Conservation (phyloP, 2,113 vertebrate species). For the Perognathus longimembris region DNA sequence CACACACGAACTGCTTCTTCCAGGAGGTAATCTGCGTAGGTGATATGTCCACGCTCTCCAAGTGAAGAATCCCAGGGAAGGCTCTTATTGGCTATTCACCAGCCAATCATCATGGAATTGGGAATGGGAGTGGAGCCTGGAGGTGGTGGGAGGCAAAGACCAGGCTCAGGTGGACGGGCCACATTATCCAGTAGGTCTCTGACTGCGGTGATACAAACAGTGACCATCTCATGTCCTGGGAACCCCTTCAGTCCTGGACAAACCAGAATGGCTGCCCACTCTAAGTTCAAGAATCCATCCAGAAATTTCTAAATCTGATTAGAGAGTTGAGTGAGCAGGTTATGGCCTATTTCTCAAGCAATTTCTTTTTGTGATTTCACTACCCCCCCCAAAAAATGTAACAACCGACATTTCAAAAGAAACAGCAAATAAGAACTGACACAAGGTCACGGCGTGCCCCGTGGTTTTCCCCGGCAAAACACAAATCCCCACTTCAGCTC, state of each 20-base stretch:
- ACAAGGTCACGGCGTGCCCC: fast-evolving
- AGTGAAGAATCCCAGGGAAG: conserved; percentile 3
- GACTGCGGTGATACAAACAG: too few species aligned
- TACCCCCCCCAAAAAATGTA: not conserved
- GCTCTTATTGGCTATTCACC: not conserved
- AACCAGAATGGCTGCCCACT: not conserved
- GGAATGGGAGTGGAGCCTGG: not conserved
- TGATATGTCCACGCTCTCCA: fast-evolving
- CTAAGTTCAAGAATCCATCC: not conserved
- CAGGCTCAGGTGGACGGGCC: not conserved
- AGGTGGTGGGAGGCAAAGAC: not conserved
- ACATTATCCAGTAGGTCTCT: not conserved
- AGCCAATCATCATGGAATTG: not conserved
- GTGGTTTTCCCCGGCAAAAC: not conserved
- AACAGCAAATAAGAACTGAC: not conserved
- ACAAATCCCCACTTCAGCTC: not conserved
- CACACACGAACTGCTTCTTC: too few species aligned
- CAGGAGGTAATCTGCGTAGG: too few species aligned
- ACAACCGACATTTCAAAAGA: not conserved
- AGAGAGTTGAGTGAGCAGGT: not conserved
- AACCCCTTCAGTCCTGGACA: not conserved
- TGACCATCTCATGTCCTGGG: not conserved
- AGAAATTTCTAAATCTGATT: not conserved
- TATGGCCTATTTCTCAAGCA: not conserved
- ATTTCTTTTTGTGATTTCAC: not conserved